Base-by-base conservation (phyloP, 2,888 invertebrate species). In the Meiosimyza platycephala region DNA sequence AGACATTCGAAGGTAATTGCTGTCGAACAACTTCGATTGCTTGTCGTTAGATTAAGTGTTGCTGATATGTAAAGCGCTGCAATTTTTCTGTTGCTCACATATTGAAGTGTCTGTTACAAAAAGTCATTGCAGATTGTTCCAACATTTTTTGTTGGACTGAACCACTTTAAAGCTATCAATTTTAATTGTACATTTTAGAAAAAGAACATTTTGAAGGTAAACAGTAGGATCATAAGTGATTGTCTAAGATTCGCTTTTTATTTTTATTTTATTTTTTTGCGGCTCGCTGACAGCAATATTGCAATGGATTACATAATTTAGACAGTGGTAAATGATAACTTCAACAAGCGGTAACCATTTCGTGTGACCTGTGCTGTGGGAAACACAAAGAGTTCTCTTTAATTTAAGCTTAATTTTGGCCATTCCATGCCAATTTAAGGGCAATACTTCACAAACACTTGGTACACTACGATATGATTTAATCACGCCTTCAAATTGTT, bases 401-500 rank as follows among this genome's bases (percentile, higher is more conserved):
- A 16, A 13, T 47, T 7, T 40, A 6, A 40, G 40, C 40, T 40
- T 40, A 40, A 40, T 40, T 55, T 40, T 55, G 12, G 52, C 40
- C 40, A 40, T 40, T 40, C 15, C 59, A 28, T 15, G 59, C 33
- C 18, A 15, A 40, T 28, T 33, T 22, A 60, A 60, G 22, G 59
- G 33, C 15, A 60, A 22, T 15, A 18, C 28, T 28, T 12, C 6
- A 60, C 16, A 60, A 22, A 59, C 13, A 59, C 18, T 15, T 33
- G 28, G 64, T 11, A 28, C 18, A 57, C 11, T 7, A 40, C 22
- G 18, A n/a, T 48, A 47, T 16, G 33, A 55, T 67, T 57, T 47
- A 67, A 68, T 59, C 68, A 68, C 68, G 57, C 68, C 68, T 68
- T 59, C 59, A 11, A 68, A 68, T 68, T 68, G 57, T 68, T 68